Conservation (phyloP, 2,797 vertebrate genomes). For the Eleutherodactylus coqui region DNA sequence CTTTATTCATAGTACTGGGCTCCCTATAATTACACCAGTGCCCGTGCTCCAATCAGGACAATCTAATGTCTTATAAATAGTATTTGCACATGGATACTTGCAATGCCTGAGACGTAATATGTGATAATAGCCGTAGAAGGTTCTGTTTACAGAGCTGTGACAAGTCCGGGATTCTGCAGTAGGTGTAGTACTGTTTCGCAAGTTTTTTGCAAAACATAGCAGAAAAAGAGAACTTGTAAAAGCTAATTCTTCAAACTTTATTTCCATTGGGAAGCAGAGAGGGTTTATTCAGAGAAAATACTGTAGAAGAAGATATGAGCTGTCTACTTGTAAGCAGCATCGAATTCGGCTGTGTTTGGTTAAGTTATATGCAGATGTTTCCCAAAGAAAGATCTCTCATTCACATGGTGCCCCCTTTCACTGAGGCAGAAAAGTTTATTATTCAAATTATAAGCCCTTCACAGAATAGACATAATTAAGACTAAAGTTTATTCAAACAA, state of each 20-base stretch:
- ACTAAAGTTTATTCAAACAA: too few species aligned
- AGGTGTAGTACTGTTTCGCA: neutral
- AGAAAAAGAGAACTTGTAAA: neutral
- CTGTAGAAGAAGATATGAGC: neutral
- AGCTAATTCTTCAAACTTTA: slow-evolving; percentile 17
- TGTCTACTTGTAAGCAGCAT: neutral
- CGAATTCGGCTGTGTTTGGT: neutral
- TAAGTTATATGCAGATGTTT: neutral
- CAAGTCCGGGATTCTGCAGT: slow-evolving; percentile 25
- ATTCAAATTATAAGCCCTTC: too few species aligned
- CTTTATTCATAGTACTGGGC: too few species aligned
- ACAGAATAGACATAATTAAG: too few species aligned
- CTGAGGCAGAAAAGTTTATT: too few species aligned
- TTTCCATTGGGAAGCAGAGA: neutral
- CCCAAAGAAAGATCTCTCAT: neutral
- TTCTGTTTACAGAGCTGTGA: slow-evolving; percentile 5
- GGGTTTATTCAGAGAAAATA: neutral
- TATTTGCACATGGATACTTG: neutral
- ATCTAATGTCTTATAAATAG: neutral
- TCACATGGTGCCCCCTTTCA: too few species aligned
- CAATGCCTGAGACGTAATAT: neutral
- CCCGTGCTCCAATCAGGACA: too few species aligned
- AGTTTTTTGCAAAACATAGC: neutral
- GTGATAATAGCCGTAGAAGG: neutral
- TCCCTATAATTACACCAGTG: too few species aligned